Evolutionary conservation across 2,797 vertebrate genomes (phyloP), one percentile per base, ranked within the genome.

Genomic region (Pelochelys cantorii): DNA sequence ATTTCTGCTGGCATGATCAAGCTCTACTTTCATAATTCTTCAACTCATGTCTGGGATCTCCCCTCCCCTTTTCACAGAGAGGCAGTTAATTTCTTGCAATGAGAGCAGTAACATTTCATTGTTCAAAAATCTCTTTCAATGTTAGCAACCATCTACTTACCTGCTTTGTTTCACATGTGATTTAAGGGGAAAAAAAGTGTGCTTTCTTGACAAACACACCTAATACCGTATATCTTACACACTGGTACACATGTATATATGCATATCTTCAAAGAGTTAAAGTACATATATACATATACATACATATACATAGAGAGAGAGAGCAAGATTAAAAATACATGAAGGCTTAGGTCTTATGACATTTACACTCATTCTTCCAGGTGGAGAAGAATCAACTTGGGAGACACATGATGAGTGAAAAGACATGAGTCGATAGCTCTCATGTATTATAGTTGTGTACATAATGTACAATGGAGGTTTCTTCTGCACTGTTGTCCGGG

Each of bases 241-340:
- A 98, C 97, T 96, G 96, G 97, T 97, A 97, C 96, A 97, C 97
- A 98, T 98, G 98, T 98, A 98, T 98, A 98, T 98, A 98, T 98
- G 98, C 97, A 98, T 95, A 95, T 95, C 83, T 95, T 96, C 85
- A 96, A 94, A 60, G 95, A 94, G 88, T 93, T 95, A 79, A 96
- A 97, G 98, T 98, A 98, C 98, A 98, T 98, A 98, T 98, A 98
- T 98, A 98, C 97, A 98, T 98, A 98, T 98, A 98, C 97, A 98
- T 98, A 87, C 62, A 94, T 98, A 98, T 97, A 98, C 97, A 98
- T 97, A 98, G 98, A 98, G 97, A 97, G 98, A 62, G 97, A 97
- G 95, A 65, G 88, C 31, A 94, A 89, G 78, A 92, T 92, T 94
- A 83, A 96, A 97, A 94, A 68, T 75, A 94, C 79, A 75, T 83